These are phyloP conservation scores for Sander vitreus DNA, from an alignment of 2,113 vertebrate species.

Conservation along the genomic window DNA sequence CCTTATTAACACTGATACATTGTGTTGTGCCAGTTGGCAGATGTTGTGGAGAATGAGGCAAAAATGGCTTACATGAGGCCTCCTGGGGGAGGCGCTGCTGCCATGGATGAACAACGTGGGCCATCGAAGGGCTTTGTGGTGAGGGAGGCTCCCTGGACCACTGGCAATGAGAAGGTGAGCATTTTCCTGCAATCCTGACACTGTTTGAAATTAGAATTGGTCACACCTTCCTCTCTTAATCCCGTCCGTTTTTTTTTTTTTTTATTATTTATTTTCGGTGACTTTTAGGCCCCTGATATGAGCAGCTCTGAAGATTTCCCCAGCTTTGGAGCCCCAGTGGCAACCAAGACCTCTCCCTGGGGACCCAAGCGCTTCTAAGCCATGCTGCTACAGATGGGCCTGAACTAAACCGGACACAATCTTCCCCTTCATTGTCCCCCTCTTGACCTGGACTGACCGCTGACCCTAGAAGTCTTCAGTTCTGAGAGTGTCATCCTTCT, in stretches of 20 bases:
- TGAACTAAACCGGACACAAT: constrained; percentile 65
- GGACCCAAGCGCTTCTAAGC: constrained; percentile 96
- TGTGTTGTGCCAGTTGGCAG: constrained; percentile 86
- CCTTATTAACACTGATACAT: not conserved
- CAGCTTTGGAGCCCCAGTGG: constrained; percentile 96
- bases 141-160: constrained; percentile 97
- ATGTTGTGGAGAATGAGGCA: constrained; percentile 93
- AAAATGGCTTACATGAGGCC: constrained; percentile 95
- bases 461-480: constrained; percentile 77
- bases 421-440: constrained; percentile 53
- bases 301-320: constrained; percentile 99
- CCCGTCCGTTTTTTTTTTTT: not conserved
- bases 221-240: not conserved
- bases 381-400: constrained; percentile 49
- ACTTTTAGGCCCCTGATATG: constrained; percentile 94
- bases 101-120: constrained; percentile 87
- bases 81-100: constrained; percentile 77
- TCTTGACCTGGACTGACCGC: constrained; percentile 77
- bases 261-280: too few relatives aligned
- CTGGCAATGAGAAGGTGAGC: constrained; percentile 90
- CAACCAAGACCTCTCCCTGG: constrained; percentile 94
- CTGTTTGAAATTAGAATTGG: not conserved
- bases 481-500: constrained; percentile 67
- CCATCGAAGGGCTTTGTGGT: constrained; percentile 98
- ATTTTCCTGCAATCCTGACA: not conserved